phyloP scores from a whole-genome alignment of 2,797 vertebrate genomes.

The Lepidocolaptes lacrymiger region DNA sequence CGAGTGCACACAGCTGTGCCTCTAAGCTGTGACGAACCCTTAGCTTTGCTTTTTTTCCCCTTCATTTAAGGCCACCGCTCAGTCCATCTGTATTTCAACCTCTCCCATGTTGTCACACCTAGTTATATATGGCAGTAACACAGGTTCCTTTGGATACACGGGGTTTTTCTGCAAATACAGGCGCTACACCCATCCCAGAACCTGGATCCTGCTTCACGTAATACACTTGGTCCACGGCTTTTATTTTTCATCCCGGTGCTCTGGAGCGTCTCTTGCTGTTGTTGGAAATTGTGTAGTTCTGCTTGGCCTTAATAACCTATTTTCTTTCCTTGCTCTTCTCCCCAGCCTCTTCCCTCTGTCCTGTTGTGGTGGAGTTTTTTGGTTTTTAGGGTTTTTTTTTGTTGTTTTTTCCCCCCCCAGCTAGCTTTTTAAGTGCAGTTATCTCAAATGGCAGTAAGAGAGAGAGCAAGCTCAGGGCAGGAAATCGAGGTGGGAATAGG shows the following conservation, averaged over 20 bases:
- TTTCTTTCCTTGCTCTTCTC: not conserved
- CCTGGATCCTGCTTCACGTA: not conserved
- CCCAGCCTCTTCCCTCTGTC: not conserved
- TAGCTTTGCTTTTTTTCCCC: not conserved
- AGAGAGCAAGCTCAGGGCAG: not conserved
- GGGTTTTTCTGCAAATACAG: not conserved
- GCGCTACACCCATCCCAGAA: not conserved
- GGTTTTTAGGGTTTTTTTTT: no score
- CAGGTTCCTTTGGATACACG: fast-evolving
- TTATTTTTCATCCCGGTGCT: not conserved
- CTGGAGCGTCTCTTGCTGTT: not conserved
- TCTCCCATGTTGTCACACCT: not conserved
- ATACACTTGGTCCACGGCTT: not conserved
- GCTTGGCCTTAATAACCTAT: not conserved
- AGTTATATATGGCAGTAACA: not conserved
- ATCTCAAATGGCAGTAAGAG: not conserved
- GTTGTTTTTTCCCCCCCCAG: not conserved
- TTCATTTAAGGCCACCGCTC: not conserved
- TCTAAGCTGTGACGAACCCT: constrained; percentile 27
- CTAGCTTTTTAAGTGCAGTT: not conserved
- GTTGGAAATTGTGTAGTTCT: not conserved
- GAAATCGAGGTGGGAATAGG: not conserved
- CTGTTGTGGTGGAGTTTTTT: not conserved
- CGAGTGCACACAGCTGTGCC: constrained; percentile 24
- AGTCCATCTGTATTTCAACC: not conserved